Evolutionary conservation across 1,140 invertebrate genomes (phyloP), one percentile per base, ranked within the genome.

Genomic region (Hestina assimilis): DNA sequence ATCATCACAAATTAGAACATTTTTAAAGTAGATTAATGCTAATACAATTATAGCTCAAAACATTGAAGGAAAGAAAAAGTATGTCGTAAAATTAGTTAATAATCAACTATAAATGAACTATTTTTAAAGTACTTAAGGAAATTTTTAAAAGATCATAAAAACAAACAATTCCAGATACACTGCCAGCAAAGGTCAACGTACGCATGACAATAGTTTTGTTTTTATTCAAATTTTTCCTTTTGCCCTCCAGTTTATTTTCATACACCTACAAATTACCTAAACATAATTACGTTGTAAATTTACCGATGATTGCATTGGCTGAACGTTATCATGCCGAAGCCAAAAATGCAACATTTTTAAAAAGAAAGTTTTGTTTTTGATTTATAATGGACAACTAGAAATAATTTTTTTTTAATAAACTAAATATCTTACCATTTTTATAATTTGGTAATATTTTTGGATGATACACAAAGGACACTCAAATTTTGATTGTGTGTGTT

Each of bases 181-280:
- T 48, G 45, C 45, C 45, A 48, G 14, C 19, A 9, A 9, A 48
- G 45, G 11, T 48, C 45, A 48, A 48, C 29, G 45, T 4, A 48
- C 45, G 29, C 12, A 35, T 15, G 29, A 48, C 45, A 48, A 48
- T 48, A 48, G 14, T 38, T 19, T 38, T 38, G 17, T 19, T 9
- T 9, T 7, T 38, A 8, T 38, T 38, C 33, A n/a, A n/a, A n/a
- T n/a, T n/a, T n/a, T n/a, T n/a, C n/a, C n/a, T n/a, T n/a, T n/a
- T n/a, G n/a, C n/a, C n/a, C n/a, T n/a, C 15, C 33, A 38, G 33
- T 19, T 38, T 38, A 38, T 38, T 38, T 38, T 38, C 15, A 38
- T 38, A 9, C 33, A 17, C 9, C 11, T 38, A 9, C 17, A 35
- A 35, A 7, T 35, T 15, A 15, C 8, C 15, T 9, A 38, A 11